Percentiles rank a stretch among this genome's conserved stretches.
phyloP scores from a whole-genome alignment of 2,797 vertebrate species.

The Platalea minor region DNA sequence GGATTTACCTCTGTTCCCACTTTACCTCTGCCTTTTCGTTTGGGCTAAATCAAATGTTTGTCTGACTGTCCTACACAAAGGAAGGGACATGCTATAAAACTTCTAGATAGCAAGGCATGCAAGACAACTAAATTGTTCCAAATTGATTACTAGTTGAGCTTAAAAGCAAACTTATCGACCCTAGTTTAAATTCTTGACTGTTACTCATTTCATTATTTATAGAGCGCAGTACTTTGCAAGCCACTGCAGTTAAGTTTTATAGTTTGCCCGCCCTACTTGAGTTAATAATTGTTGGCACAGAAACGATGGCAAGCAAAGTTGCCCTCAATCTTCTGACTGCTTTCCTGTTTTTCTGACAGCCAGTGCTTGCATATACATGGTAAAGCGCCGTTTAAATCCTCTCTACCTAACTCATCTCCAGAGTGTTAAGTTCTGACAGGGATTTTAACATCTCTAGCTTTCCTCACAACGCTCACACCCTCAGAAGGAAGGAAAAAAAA shows the following conservation, averaged over 20 bases:
- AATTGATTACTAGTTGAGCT: not conserved
- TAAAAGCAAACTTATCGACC: not conserved
- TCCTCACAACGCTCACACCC: not conserved
- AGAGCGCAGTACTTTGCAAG: not conserved
- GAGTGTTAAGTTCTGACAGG: not conserved
- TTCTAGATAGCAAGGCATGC: not conserved
- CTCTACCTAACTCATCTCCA: not conserved
- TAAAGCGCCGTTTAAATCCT: not conserved
- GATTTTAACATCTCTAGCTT: not conserved
- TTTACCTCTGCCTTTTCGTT: not conserved
- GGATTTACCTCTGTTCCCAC: not conserved
- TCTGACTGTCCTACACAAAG: not conserved
- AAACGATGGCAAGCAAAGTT: not conserved
- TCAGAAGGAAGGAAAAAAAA: no score
- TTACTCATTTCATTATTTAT: not conserved
- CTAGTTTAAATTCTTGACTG: not conserved
- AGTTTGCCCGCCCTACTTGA: not conserved
- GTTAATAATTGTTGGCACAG: constrained; percentile 11
- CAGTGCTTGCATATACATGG: not conserved
- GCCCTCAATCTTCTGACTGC: not conserved
- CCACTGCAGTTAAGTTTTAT: not conserved
- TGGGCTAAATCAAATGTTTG: not conserved
- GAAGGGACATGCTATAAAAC: not conserved
- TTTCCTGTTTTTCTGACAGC: not conserved
- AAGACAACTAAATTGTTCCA: not conserved